phyloP scores from a whole-genome alignment of 2,888 invertebrate genomes.

The Eristalis arbustorum region DNA sequence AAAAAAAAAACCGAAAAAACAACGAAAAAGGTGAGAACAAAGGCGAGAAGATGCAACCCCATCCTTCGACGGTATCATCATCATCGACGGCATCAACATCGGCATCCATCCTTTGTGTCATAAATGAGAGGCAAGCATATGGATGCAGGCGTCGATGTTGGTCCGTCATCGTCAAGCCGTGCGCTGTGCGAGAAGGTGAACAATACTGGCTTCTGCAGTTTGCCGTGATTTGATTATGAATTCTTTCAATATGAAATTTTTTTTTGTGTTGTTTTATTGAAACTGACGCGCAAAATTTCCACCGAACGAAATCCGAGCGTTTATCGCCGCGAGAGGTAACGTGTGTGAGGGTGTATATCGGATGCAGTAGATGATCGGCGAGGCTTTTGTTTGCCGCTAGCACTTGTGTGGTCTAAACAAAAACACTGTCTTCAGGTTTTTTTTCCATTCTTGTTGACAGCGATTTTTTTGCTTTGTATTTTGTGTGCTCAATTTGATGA shows the following conservation, averaged over 20 bases:
- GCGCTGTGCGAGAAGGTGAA: constrained; percentile 49
- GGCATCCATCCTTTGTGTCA: constrained; percentile 60
- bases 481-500: constrained; percentile 36
- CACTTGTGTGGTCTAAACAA: constrained; percentile 62
- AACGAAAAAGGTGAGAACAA: constrained; percentile 64
- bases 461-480: constrained; percentile 14
- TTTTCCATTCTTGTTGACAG: too few relatives aligned
- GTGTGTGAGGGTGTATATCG: constrained; percentile 38
- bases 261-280: constrained; percentile 18
- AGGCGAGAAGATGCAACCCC: constrained; percentile 46
- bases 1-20: background rate
- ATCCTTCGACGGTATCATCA: constrained; percentile 12
- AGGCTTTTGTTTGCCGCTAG: constrained; percentile 52
- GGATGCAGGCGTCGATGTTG: constrained; percentile 55
- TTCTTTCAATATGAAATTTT: background rate
- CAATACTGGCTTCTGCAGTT: constrained; percentile 17
- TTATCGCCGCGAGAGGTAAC: constrained; percentile 41
- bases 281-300: constrained; percentile 67
- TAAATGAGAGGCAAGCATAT: constrained; percentile 58
- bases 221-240: constrained; percentile 56
- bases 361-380: constrained; percentile 32
- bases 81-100: constrained; percentile 14
- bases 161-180: background rate
- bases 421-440: background rate
- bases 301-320: constrained; percentile 65